Evolutionary conservation across 1,140 invertebrate genomes (phyloP).

Genomic region (Drosophila sproati): DNA sequence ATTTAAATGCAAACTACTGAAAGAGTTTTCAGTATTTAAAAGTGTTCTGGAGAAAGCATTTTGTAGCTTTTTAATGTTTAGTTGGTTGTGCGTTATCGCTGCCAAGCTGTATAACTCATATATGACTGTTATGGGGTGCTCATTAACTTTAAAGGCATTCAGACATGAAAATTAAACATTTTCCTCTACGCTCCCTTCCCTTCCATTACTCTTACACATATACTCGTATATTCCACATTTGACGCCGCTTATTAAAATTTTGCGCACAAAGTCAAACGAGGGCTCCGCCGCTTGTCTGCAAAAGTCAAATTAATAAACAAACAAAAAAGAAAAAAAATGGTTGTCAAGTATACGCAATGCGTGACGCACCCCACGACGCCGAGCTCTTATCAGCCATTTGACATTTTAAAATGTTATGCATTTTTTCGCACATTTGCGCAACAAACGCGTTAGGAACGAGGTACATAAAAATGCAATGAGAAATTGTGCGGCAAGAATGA

Average conservation of each 20-base stretch:
- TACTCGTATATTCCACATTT: conserved; percentile 7
- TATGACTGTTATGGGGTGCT: background rate
- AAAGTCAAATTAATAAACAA: conserved; percentile 45
- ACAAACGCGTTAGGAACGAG: conserved; percentile 50
- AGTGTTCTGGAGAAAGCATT: background rate
- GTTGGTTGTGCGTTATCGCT: background rate
- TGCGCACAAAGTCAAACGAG: conserved; percentile 8
- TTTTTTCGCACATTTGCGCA: conserved; percentile 70
- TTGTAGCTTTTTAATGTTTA: background rate
- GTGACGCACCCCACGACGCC: conserved; percentile 31
- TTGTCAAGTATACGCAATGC: conserved; percentile 59
- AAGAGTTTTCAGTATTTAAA: background rate
- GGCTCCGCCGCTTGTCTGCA: conserved; percentile 1
- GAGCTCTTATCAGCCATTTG: conserved; percentile 62
- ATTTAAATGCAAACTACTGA: background rate
- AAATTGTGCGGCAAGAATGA: conserved; percentile 41
- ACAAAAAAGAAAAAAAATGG: conserved; percentile 22
- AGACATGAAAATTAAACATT: conserved; percentile 7
- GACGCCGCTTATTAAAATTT: conserved; percentile 60
- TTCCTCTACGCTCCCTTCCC: background rate
- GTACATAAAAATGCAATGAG: conserved; percentile 58
- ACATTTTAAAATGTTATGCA: conserved; percentile 71
- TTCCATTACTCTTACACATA: background rate
- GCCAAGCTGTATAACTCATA: background rate
- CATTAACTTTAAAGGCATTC: background rate